Evolutionary conservation across 2,113 vertebrate genomes (phyloP), one percentile per base, ranked within the genome.

Genomic region (Hemichromis elongatus): DNA sequence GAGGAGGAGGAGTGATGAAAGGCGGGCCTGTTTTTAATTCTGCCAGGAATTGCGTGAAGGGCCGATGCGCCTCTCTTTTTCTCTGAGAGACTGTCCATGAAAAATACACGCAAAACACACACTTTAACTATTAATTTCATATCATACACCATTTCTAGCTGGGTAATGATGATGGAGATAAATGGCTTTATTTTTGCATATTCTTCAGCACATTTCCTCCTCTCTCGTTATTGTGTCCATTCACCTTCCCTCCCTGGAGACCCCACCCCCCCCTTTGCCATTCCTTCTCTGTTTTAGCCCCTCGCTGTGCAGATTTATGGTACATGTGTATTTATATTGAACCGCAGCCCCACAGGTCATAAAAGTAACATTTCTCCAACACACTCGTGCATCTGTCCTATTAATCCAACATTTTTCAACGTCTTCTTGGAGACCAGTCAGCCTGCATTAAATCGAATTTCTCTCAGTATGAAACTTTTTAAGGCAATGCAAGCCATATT

Each of bases 11-110:
- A 84, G 86, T 75, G 91, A 91, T 93, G 93, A 93, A 92, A 94
- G 61, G 84, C 81, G 57, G 85, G 89, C 89, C 95, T 95, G 95
- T 86, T 95, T 95, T 92, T 93, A 92, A 94, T 96, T 91, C 93
- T 91, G 82, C 86, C 80, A 81, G 89, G 92, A 93, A 92, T 90
- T 88, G 86, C 84, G 81, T 83, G 88, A 86, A 84, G 84, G 82
- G 86, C 77, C 14, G 53, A 86, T 84, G 87, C 28, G 24, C 84
- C 59, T 87, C 75, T 79, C 47, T 87, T 61, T 88, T 75, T 77
- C 45, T 78, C 21, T 14, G 73, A 88, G 81, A 73, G 47, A 45
- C 68, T 5, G 30, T 68, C 81, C 35, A 12, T 86, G 77, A 80
- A 68, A 84, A 78, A n/a, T 42, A 61, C 42, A 35, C 3, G 45